phyloP scores from a whole-genome alignment of 2,113 vertebrate genomes.

The Marmota flaviventris region DNA sequence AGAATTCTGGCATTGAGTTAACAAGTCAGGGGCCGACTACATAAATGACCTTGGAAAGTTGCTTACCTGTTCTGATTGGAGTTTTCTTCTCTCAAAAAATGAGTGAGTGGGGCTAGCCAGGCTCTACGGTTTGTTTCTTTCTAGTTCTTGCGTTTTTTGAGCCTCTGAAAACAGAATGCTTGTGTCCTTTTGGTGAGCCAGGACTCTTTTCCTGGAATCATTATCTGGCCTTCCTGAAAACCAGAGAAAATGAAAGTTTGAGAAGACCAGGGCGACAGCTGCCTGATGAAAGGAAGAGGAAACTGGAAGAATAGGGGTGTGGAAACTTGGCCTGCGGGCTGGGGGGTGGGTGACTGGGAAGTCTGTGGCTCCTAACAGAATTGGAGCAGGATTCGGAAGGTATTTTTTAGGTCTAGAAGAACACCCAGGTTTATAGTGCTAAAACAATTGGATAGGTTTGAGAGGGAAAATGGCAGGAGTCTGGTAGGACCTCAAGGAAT shows the following conservation, averaged over 20 bases:
- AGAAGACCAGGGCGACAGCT: not conserved
- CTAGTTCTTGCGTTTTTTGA: not conserved
- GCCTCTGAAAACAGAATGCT: conserved; percentile 30
- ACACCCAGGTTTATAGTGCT: not conserved
- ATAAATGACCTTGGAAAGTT: not conserved
- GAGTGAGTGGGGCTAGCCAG: not conserved
- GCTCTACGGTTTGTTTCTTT: not conserved
- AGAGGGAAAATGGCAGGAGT: not conserved
- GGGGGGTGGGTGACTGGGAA: not conserved
- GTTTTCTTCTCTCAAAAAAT: not conserved
- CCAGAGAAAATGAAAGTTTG: conserved; percentile 48
- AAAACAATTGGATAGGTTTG: not conserved
- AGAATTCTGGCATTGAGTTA: not conserved
- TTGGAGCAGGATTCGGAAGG: not conserved
- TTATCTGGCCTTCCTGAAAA: conserved; percentile 48
- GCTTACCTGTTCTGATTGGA: not conserved
- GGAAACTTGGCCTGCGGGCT: not conserved
- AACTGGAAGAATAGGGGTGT: not conserved
- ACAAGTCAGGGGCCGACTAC: not conserved
- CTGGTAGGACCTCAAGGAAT: not conserved
- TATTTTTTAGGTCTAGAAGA: conserved; percentile 1
- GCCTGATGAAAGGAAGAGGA: not conserved
- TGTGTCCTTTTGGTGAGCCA: not conserved
- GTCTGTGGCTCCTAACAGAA: not conserved
- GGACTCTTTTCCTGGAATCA: not conserved